Conservation (phyloP, 1,140 invertebrate species). For the Bombus difficillimus region DNA sequence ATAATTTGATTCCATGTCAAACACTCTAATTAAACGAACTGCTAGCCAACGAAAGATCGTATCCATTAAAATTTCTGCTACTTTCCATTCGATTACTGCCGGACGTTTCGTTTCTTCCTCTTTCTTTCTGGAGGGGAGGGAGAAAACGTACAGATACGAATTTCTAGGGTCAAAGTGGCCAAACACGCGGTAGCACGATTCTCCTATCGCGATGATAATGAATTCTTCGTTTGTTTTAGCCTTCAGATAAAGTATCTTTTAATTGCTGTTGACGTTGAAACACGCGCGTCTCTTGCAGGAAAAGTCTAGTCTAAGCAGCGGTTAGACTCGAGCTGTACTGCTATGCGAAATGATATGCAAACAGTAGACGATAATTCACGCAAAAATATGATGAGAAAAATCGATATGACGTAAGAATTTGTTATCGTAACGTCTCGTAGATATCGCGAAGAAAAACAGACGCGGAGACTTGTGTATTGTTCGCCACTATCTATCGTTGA, state of each 20-base stretch:
- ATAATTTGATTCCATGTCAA: background rate
- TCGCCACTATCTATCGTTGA: background rate
- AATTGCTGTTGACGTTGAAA: slow-evolving; percentile 38
- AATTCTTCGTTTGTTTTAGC: slow-evolving; percentile 56
- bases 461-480: background rate
- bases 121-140: background rate
- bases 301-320: no score
- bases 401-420: slow-evolving; percentile 24
- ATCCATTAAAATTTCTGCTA: slow-evolving; percentile 7
- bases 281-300: background rate
- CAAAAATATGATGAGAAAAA: slow-evolving; percentile 25
- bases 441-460: slow-evolving; percentile 8
- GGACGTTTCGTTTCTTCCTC: background rate
- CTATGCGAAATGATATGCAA: background rate
- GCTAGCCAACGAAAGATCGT: background rate
- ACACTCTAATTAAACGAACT: slow-evolving; percentile 11
- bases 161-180: background rate
- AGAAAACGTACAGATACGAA: background rate
- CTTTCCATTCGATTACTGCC: slow-evolving; percentile 8
- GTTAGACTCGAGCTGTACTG: background rate
- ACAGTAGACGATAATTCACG: slow-evolving; percentile 12
- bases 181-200: background rate
- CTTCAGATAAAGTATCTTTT: slow-evolving; percentile 59
- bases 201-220: slow-evolving; percentile 57
- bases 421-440: background rate